phyloP scores from a whole-genome alignment of 2,888 invertebrate genomes.

The Diaphora mendica region DNA sequence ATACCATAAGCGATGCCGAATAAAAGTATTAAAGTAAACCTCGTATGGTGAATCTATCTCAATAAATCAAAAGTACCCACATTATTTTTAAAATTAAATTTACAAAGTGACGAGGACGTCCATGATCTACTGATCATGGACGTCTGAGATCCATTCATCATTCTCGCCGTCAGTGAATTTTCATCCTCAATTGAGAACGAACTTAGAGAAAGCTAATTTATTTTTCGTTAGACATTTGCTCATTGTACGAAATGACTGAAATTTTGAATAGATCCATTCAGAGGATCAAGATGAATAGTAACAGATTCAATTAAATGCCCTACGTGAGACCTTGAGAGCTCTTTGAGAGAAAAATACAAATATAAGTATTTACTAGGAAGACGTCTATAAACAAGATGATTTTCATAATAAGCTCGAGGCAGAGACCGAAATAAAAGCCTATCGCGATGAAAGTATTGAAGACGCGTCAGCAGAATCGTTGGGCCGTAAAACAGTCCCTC shows the following conservation, averaged over 20 bases:
- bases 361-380: slow-evolving; percentile 38
- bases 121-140: too few species aligned
- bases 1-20: slow-evolving; percentile 38
- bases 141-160: slow-evolving; percentile 53
- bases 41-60: slow-evolving; percentile 25
- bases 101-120: slow-evolving; percentile 14
- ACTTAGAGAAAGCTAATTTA: slow-evolving; percentile 43
- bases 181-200: slow-evolving; percentile 43
- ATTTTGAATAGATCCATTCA: slow-evolving; percentile 43
- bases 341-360: slow-evolving; percentile 38
- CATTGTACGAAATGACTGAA: slow-evolving; percentile 30
- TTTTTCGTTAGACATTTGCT: slow-evolving; percentile 43
- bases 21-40: slow-evolving; percentile 33
- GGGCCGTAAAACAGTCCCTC: slow-evolving; percentile 60
- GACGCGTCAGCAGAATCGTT: slow-evolving; percentile 57
- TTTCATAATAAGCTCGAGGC: slow-evolving; percentile 56
- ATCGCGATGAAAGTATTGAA: slow-evolving; percentile 51
- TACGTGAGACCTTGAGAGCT: slow-evolving; percentile 22
- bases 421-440: slow-evolving; percentile 51
- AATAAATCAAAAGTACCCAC: slow-evolving; percentile 22
- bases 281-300: slow-evolving; percentile 43
- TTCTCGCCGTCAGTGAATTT: slow-evolving; percentile 46
- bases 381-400: slow-evolving; percentile 59
- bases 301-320: slow-evolving; percentile 37
- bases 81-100: slow-evolving; percentile 16